Conservation (phyloP, 2,888 invertebrate genomes). For the Geophilus truncorum region DNA sequence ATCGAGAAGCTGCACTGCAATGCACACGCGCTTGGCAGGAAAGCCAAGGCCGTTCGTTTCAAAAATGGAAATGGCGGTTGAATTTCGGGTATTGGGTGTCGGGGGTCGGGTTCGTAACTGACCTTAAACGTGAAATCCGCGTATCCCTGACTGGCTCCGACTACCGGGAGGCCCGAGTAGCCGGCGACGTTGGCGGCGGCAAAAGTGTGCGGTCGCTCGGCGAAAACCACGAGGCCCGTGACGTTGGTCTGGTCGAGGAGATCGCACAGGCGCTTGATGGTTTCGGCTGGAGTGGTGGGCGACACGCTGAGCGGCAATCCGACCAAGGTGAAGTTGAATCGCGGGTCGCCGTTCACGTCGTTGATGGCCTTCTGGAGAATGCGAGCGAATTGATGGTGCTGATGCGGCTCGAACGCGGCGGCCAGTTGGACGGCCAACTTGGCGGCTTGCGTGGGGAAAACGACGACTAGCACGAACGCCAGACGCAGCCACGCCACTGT, state of each 20-base stretch:
- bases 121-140: constrained; percentile 33
- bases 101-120: not conserved
- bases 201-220: constrained; percentile 23
- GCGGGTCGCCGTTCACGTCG: constrained; percentile 33
- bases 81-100: not conserved
- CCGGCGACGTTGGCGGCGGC: constrained; percentile 35
- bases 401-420: constrained; percentile 30
- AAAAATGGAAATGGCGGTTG: not conserved
- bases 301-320: not conserved
- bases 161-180: constrained; percentile 33
- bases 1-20: not conserved
- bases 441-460: constrained; percentile 28
- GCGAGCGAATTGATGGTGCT: not conserved
- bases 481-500: not conserved
- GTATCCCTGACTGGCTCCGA: constrained; percentile 31
- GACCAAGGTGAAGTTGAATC: constrained; percentile 22
- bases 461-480: constrained; percentile 15
- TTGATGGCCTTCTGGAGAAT: constrained; percentile 34
- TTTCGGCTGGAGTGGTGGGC: not conserved
- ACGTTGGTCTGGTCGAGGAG: constrained; percentile 31
- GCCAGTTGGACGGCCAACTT: constrained; percentile 28
- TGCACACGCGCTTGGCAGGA: not conserved
- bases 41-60: not conserved
- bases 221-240: constrained; percentile 31
- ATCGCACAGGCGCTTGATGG: constrained; percentile 32